Percentiles rank a stretch among this genome's conserved stretches.
Conservation (phyloP, 2,888 invertebrate genomes). For the Melipona beecheii region DNA sequence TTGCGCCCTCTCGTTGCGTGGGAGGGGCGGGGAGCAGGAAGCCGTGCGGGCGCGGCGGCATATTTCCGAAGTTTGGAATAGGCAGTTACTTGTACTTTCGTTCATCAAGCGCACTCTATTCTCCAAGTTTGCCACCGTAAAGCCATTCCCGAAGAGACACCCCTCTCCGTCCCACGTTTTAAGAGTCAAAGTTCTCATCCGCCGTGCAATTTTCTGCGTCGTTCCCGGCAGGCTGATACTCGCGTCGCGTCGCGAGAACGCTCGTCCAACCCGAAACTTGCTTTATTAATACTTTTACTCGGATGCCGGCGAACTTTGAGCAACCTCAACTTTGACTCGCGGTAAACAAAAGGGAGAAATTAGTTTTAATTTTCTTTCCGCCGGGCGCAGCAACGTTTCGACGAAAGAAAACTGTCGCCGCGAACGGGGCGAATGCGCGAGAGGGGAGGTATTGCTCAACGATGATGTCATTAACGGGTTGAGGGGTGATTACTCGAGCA, state of each 20-base stretch:
- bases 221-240: not conserved
- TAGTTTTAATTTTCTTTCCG: not conserved
- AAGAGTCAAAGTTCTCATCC: slow-evolving; percentile 16
- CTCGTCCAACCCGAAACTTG: not conserved
- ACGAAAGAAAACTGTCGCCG: not conserved
- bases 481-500: slow-evolving; percentile 7
- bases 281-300: not conserved
- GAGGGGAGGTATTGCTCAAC: slow-evolving; percentile 7
- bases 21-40: not conserved
- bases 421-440: not conserved
- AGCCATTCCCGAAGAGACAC: slow-evolving; percentile 19
- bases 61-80: slow-evolving; percentile 47
- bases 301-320: not conserved
- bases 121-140: slow-evolving; percentile 35
- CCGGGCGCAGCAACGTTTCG: not conserved
- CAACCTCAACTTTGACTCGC: not conserved
- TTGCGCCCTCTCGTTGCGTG: not conserved
- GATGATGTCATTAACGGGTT: slow-evolving; percentile 12
- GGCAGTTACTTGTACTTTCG: slow-evolving; percentile 57
- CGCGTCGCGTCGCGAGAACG: not conserved
- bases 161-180: not conserved
- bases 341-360: not conserved
- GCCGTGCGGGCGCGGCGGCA: not conserved
- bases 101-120: slow-evolving; percentile 26
- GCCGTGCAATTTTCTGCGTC: slow-evolving; percentile 2